Evolutionary conservation across 2,113 vertebrate species (phyloP).

Genomic region (Entomyzon cyanotis): DNA sequence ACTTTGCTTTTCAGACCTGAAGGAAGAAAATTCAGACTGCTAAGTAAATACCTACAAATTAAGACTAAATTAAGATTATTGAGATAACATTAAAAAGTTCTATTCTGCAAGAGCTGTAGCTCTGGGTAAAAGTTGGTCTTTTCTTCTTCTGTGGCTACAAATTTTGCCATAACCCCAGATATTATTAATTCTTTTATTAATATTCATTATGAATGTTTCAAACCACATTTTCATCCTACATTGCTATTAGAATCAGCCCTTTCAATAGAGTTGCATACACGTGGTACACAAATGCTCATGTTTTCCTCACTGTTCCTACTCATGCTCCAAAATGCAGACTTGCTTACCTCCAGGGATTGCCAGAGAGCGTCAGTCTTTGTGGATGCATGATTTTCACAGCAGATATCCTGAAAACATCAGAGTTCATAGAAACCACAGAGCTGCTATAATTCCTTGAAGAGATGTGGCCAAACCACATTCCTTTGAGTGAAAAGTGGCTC

Average conservation of each 20-base stretch:
- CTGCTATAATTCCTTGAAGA: conserved; percentile 23
- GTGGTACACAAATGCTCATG: background rate
- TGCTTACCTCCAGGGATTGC: conserved; percentile 3
- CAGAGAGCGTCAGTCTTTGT: background rate
- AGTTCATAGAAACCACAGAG: conserved; percentile 40
- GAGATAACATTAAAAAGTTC: background rate
- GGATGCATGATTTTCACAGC: background rate
- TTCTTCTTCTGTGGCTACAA: background rate
- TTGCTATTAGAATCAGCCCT: background rate
- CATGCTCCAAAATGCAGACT: conserved; percentile 33
- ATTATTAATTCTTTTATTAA: background rate
- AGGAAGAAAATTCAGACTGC: background rate
- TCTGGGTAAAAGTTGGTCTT: background rate
- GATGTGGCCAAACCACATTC: background rate
- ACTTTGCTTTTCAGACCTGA: background rate
- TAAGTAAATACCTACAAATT: background rate
- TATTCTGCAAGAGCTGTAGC: background rate
- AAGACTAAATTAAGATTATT: background rate
- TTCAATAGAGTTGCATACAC: background rate
- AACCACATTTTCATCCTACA: background rate
- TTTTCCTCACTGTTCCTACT: background rate
- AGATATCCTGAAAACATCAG: conserved; percentile 10
- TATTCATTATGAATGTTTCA: background rate
- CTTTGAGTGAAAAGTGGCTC: conserved; percentile 22
- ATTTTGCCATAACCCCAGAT: background rate